Base-by-base conservation (phyloP, 2,113 vertebrate genomes). In the Malurus alboscapulatus region DNA sequence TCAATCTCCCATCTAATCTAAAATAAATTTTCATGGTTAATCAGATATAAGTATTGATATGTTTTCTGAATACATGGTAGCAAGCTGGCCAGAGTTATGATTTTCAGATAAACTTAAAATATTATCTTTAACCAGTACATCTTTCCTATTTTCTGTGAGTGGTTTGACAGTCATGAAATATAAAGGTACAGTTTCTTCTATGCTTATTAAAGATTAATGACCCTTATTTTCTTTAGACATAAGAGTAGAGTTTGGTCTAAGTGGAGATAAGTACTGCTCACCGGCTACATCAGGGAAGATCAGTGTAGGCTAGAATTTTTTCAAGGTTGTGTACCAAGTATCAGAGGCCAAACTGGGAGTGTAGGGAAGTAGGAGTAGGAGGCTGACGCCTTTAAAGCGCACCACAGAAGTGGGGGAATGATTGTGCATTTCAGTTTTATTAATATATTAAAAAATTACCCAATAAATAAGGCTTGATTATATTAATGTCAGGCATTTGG, bases 161-260 rank as follows among this genome's bases (percentile, higher is more conserved):
- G 0, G 12, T 22, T 63, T 30, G 9, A 16, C 1, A 2, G 19
- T 17, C 26, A 14, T 9, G 12, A 34, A 58, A 32, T 63, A 55
- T 10, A 38, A 76, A 72, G 45, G 6, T 3, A 47, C 1, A 6
- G 22, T 72, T 78, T 73, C 61, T 87, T 61, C 25, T 26, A 20
- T 8, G 8, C 38, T 59, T 78, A 5, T 59, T 75, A 67, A 66
- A 50, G 12, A 27, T 45, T 29, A 25, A 44, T 9, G 38, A 0
- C n/a, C 40, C 25, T 72, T 68, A 40, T 45, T 54, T 84, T 78
- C 54, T 79, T 86, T 36, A 86, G 26, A 58, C 69, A 69, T 19
- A 19, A 19, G 87, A 66, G 26, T 22, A 45, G 2, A 18, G 6
- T 42, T 73, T 47, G 6, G 20, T 51, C 34, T 47, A 71, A 71